Percentiles rank a stretch among this genome's conserved stretches.
These are phyloP conservation scores for Enchytraeus crypticus DNA, from an alignment of 2,888 invertebrate genomes.

Conservation along the genomic window DNA sequence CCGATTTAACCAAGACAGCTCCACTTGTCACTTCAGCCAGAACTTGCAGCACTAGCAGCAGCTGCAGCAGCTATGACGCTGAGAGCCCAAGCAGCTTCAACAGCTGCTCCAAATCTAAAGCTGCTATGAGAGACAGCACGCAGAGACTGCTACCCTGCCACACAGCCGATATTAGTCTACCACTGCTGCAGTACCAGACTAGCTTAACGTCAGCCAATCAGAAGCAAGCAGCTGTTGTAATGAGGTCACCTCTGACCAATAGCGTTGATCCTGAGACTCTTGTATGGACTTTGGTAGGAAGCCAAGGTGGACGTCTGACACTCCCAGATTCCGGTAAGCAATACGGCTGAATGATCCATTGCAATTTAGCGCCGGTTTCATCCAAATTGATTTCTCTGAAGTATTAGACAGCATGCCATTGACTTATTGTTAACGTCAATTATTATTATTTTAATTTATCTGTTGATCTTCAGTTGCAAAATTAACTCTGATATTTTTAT, in stretches of 20 bases:
- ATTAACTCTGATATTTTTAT: too few relatives aligned
- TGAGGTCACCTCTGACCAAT: too few relatives aligned
- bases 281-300: slow-evolving; percentile 52
- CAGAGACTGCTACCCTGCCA: slow-evolving; percentile 12
- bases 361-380: neutral
- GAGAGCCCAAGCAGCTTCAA: neutral
- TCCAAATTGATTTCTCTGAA: neutral
- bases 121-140: slow-evolving; percentile 6
- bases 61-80: too few relatives aligned
- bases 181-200: slow-evolving; percentile 18
- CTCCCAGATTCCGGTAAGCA: slow-evolving; percentile 45
- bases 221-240: too few relatives aligned
- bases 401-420: neutral
- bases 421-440: neutral
- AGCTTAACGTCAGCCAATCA: too few relatives aligned
- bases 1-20: too few relatives aligned
- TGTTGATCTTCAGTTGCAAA: too few relatives aligned
- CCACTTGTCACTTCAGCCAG: too few relatives aligned
- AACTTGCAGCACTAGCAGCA: too few relatives aligned
- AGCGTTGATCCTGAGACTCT: slow-evolving; percentile 48
- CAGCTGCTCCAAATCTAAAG: neutral
- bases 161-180: slow-evolving; percentile 12
- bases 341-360: neutral
- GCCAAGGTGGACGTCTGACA: slow-evolving; percentile 52
- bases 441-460: neutral